These are phyloP conservation scores for Acronicta alni DNA, from an alignment of 2,888 invertebrate species.

Conservation along the genomic window DNA sequence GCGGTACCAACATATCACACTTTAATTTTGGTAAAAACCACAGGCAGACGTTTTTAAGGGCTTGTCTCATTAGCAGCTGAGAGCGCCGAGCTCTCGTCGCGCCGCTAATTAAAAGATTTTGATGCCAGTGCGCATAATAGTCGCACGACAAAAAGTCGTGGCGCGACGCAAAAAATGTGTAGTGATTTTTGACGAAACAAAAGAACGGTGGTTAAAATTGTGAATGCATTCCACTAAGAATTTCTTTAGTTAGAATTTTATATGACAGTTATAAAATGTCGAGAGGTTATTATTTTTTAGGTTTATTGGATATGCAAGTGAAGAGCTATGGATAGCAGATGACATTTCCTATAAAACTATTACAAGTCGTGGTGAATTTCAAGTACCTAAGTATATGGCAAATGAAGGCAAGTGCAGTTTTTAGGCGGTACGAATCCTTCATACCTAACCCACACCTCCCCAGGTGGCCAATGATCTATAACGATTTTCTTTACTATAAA, in stretches of 20 bases:
- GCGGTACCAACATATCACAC: slow-evolving; percentile 28
- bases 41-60: slow-evolving; percentile 65
- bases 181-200: slow-evolving; percentile 43
- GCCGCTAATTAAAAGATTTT: slow-evolving; percentile 80
- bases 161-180: slow-evolving; percentile 35
- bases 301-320: too few species aligned
- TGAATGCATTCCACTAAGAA: slow-evolving; percentile 31
- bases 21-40: slow-evolving; percentile 53
- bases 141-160: slow-evolving; percentile 40
- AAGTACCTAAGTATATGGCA: too few species aligned
- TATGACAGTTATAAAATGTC: not conserved
- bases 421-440: too few species aligned
- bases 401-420: too few species aligned
- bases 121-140: slow-evolving; percentile 56
- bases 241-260: slow-evolving; percentile 41
- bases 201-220: slow-evolving; percentile 15
- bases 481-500: too few species aligned
- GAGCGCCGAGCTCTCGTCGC: slow-evolving; percentile 48
- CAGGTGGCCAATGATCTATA: too few species aligned
- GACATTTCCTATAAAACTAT: too few species aligned
- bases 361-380: too few species aligned
- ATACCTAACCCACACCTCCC: too few species aligned
- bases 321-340: too few species aligned
- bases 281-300: too few species aligned
- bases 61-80: slow-evolving; percentile 79